Evolutionary conservation across 2,113 vertebrate genomes (phyloP).

Genomic region (Kryptolebias marmoratus): DNA sequence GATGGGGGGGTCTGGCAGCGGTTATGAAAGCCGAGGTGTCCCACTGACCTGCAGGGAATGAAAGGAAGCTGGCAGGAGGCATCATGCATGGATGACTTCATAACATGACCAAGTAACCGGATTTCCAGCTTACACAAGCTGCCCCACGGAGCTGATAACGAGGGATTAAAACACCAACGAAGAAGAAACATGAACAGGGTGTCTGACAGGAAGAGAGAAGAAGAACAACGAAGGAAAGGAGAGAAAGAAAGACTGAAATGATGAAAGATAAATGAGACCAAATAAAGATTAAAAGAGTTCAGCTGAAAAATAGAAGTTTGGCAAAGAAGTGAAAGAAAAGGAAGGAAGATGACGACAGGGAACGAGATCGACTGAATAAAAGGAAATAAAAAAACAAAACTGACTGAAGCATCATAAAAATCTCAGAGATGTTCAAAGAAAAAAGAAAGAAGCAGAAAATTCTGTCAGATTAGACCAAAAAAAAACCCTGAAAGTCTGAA

Average conservation of each 20-base stretch:
- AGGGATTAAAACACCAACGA: neutral
- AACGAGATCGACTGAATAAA: too few relatives aligned
- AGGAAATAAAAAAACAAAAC: too few relatives aligned
- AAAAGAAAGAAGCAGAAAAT: too few relatives aligned
- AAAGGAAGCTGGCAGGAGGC: constrained; percentile 27
- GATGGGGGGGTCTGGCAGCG: neutral
- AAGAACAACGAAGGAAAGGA: neutral
- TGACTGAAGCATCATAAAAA: too few relatives aligned
- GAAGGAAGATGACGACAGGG: too few relatives aligned
- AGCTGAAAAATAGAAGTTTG: too few relatives aligned
- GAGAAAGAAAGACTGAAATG: neutral
- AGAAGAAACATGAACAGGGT: neutral
- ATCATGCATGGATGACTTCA: constrained; percentile 17
- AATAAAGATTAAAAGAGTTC: too few relatives aligned
- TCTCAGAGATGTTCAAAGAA: too few relatives aligned
- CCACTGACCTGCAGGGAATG: constrained; percentile 53
- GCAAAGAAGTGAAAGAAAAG: too few relatives aligned
- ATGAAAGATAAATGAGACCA: too few relatives aligned
- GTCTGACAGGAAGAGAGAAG: neutral
- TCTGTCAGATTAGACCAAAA: too few relatives aligned
- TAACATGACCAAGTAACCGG: constrained; percentile 17
- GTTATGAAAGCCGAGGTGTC: constrained; percentile 51
- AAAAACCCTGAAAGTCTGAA: too few relatives aligned
- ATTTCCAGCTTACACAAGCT: constrained; percentile 42
- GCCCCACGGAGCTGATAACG: neutral